These are phyloP conservation scores for Troilus luridus DNA, from an alignment of 2,888 invertebrate genomes.

Conservation along the genomic window DNA sequence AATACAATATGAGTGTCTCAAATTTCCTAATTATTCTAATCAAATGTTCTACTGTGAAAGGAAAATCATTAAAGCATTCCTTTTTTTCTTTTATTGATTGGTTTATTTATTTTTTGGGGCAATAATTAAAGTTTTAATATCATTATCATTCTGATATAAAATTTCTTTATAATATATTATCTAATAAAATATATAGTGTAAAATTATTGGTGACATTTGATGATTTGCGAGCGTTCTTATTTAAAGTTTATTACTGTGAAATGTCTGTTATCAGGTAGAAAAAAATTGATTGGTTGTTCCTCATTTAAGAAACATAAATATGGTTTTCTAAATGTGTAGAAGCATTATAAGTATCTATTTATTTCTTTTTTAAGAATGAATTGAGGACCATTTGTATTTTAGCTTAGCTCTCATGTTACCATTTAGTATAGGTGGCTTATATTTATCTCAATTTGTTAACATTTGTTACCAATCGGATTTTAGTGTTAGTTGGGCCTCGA, in stretches of 20 bases:
- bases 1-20: too few relatives aligned
- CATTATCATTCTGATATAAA: background rate
- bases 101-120: background rate
- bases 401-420: background rate
- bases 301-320: background rate
- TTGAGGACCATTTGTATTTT: slow-evolving; percentile 34
- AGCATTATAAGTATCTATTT: background rate
- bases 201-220: background rate
- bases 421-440: background rate
- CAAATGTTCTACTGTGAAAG: too few relatives aligned
- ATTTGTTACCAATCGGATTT: slow-evolving; percentile 27
- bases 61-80: background rate
- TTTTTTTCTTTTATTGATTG: too few relatives aligned
- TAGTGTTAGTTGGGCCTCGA: background rate
- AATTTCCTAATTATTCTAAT: too few relatives aligned
- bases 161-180: background rate
- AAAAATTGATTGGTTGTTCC: background rate
- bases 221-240: background rate
- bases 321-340: background rate
- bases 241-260: background rate
- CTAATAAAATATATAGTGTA: background rate
- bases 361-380: background rate
- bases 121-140: background rate
- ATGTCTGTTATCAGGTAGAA: background rate
- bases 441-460: slow-evolving; percentile 23